Evolutionary conservation across 2,888 invertebrate species (phyloP), one percentile per base, ranked within the genome.

Genomic region (Imbricaverruca yamaguchii): DNA sequence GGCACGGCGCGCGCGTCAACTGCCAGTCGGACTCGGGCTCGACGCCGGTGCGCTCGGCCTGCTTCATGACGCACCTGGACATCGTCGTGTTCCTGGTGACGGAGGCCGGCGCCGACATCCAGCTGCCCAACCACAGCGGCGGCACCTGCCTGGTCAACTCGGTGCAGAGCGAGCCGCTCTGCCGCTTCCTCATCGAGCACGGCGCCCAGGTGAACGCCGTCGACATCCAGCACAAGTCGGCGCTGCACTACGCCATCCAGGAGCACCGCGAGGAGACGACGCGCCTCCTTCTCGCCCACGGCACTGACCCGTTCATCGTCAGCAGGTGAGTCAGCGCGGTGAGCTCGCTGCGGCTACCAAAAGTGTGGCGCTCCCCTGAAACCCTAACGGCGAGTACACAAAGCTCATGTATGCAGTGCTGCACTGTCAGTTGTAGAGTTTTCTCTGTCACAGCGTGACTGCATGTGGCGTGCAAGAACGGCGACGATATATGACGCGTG

Each of bases 71-170:
- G 83, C 93, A 94, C 88, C 88, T 92, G 83, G 93, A 93, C 85
- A 92, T 93, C 85, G 94, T 94, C 81, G 90, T 91, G 84, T 92
- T 91, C 87, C 89, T 95, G 84, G 86, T 87, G 15, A 92, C 93
- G 80, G 90, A 91, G 86, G 91, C 92, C 86, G 94, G 94, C 83
- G 94, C 94, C n/a, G 93, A 94, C 87, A 92, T 95, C 84, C 91
- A 92, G 85, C 91, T 91, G 84, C 91, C 96, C 10, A 96, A 96
- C 88, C 93, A 93, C 87, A 94, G 94, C 88, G 96, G 96, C 82
- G 96, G 96, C 82, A 96, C 96, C 1, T 96, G 96, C 87, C 90
- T 97, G 83, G 96, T 97, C 85, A 97, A 97, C 88, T 93, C 95
- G 2, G 95, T 96, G 84, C 96, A 96, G 89, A 94, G 93, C 85